Conservation (phyloP, 2,888 invertebrate species). For the Rotaria macrura region DNA sequence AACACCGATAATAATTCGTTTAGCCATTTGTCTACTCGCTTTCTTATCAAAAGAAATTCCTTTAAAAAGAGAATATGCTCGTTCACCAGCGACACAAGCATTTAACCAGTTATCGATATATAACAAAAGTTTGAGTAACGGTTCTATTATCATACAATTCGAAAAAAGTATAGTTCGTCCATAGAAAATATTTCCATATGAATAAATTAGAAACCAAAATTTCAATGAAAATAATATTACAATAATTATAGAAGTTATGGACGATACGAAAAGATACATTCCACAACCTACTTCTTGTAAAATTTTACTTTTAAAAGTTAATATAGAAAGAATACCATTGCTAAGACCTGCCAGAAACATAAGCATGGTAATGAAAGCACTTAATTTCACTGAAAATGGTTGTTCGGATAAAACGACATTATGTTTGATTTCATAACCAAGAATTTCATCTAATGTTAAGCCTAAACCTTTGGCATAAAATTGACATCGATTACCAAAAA, state of each 20-base stretch:
- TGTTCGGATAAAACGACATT: background rate
- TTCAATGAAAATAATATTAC: background rate
- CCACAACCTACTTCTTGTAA: background rate
- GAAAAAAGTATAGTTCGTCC: background rate
- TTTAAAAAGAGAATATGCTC: background rate
- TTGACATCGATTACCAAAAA: constrained; percentile 6
- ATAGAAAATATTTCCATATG: background rate
- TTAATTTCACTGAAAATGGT: background rate
- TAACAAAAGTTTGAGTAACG: background rate
- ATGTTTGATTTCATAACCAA: background rate
- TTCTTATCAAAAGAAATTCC: background rate
- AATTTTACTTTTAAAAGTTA: background rate
- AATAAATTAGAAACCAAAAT: background rate
- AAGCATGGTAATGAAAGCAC: background rate
- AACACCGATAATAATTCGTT: background rate
- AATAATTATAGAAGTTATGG: background rate
- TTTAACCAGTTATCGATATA: background rate
- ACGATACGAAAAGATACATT: background rate
- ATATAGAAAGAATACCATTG: background rate
- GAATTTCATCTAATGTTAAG: background rate
- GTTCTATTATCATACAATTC: background rate
- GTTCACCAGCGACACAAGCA: background rate
- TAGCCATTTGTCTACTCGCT: background rate
- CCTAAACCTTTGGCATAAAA: background rate
- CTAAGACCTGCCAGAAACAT: background rate